These are phyloP conservation scores for Panzeria rudis DNA, from an alignment of 2,888 invertebrate species.

Conservation along the genomic window DNA sequence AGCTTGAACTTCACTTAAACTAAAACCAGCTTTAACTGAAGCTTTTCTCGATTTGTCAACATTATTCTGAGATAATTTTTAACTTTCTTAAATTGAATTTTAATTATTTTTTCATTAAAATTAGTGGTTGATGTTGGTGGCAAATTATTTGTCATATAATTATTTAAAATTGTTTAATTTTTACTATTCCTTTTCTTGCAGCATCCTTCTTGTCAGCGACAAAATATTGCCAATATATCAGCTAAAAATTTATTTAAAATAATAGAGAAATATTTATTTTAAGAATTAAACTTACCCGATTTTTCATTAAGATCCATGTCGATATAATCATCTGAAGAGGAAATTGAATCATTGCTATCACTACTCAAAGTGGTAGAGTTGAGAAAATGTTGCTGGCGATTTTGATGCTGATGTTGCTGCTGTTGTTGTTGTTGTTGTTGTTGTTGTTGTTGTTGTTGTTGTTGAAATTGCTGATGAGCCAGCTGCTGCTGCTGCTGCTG, in stretches of 20 bases:
- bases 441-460: slow-evolving; percentile 37
- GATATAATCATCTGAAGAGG: slow-evolving; percentile 77
- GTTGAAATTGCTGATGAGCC: slow-evolving; percentile 9
- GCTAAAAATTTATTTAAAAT: slow-evolving; percentile 5
- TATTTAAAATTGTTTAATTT: not conserved
- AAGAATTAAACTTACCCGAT: slow-evolving; percentile 77
- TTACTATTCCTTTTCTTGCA: not conserved
- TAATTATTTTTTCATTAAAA: not conserved
- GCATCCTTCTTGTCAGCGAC: slow-evolving; percentile 43
- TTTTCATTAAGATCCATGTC: slow-evolving; percentile 80
- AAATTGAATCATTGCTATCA: slow-evolving; percentile 80
- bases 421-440: slow-evolving; percentile 7
- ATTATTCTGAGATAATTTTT: no score
- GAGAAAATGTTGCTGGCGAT: slow-evolving; percentile 62
- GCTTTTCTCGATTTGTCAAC: no score
- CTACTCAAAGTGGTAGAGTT: slow-evolving; percentile 76
- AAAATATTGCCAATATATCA: slow-evolving; percentile 73
- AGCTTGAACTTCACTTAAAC: no score
- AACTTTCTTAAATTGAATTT: not conserved
- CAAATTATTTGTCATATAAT: not conserved
- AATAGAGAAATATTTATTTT: not conserved
- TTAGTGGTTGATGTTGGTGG: slow-evolving; percentile 41
- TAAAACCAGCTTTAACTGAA: no score
- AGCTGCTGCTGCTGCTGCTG: slow-evolving; percentile 54
- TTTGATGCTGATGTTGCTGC: slow-evolving; percentile 33